Percentiles rank a stretch among this genome's conserved stretches.
Evolutionary conservation across 2,888 invertebrate genomes (phyloP).

Genomic region (Acanthosepion lycidas): DNA sequence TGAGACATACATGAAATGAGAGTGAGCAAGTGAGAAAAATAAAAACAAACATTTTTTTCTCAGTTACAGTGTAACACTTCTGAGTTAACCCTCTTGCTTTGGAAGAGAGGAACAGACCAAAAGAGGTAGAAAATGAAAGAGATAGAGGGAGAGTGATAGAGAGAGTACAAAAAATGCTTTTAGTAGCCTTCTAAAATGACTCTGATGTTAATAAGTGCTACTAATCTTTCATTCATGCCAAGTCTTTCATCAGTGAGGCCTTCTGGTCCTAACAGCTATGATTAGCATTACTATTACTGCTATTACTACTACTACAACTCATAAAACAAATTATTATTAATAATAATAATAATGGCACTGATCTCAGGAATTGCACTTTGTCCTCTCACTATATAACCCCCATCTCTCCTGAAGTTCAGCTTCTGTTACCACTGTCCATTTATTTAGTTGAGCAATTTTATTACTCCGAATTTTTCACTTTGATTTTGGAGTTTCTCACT

Average conservation of each 20-base stretch:
- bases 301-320: not conserved
- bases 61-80: no score
- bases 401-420: not conserved
- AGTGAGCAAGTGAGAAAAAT: no score
- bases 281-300: not conserved
- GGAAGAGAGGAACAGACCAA: not conserved
- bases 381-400: not conserved
- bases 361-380: not conserved
- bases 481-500: conserved; percentile 4
- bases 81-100: no score
- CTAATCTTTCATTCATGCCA: not conserved
- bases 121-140: not conserved
- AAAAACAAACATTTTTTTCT: no score
- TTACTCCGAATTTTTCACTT: not conserved
- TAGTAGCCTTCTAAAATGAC: no score
- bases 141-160: not conserved
- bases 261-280: not conserved
- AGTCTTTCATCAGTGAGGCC: not conserved
- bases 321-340: not conserved
- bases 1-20: no score
- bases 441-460: not conserved
- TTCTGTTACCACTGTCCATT: no score
- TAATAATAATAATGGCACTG: not conserved
- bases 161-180: not conserved
- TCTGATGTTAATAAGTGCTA: not conserved